Base-by-base conservation (phyloP, 2,888 invertebrate genomes). In the Scaptomyza caliginosa region DNA sequence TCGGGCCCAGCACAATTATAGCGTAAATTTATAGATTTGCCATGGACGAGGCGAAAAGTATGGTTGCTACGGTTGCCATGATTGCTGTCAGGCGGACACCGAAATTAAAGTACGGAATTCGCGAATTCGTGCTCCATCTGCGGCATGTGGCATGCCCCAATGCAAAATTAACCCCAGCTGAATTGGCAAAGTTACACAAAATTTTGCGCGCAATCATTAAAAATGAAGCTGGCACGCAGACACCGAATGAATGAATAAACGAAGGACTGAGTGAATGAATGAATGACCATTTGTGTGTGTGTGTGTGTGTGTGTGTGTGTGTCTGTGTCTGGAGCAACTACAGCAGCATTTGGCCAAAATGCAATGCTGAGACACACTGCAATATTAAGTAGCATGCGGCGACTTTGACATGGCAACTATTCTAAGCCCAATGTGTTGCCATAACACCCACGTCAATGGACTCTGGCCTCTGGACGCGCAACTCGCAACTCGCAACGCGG, bases 1-100 rank as follows among this genome's bases (percentile, higher is more conserved):
- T 13, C 21, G 30, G 28, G 19, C 45, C 19, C 8, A 46, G 3
- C 10, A 32, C 32, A 50, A 21, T 24, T 75, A 78, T 77, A 74
- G 74, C 67, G 58, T 68, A 68, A 81, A 77, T 81, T 74, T 75
- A 85, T 77, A 74, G 75, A 82, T 80, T 72, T 82, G 64, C 70
- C 56, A 73, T 75, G 21, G 34, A 34, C 19, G 26, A 24, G n/a
- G 6, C 5, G 11, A 16, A 11, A 6, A 17, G 7, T n/a, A 10
- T 4, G 45, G 32, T 45, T 45, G 46, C 21, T 17, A 23, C 7
- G 24, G 26, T 24, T 50, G 28, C 50, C 40, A 28, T 46, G 34
- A 30, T n/a, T 24, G 55, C 52, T 46, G 38, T 8, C 24, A 45
- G 24, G 32, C 39, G 43, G 38, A 52, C 19, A 56, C 24, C 19